Percentiles rank a stretch among this genome's conserved stretches.
phyloP scores from a whole-genome alignment of 2,888 invertebrate species.

The Drymonia ruficornis region DNA sequence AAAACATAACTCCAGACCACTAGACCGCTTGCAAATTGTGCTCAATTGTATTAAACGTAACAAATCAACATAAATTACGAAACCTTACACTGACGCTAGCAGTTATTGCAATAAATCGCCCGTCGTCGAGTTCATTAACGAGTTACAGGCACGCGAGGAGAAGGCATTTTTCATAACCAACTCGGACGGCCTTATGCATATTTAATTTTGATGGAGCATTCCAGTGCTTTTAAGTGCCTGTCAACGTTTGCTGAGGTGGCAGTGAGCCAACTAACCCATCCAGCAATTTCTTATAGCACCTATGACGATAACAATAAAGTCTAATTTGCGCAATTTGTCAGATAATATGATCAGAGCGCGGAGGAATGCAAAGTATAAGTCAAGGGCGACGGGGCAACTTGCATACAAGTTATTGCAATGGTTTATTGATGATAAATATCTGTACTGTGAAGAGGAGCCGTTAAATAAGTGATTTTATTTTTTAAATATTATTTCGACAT shows the following conservation, averaged over 20 bases:
- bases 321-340: constrained; percentile 21
- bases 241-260: constrained; percentile 46
- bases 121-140: constrained; percentile 49
- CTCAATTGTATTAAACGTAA: constrained; percentile 22
- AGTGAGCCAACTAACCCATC: constrained; percentile 36
- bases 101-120: constrained; percentile 40
- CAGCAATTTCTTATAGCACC: constrained; percentile 40
- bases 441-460: constrained; percentile 19
- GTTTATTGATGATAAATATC: constrained; percentile 34
- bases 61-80: constrained; percentile 29
- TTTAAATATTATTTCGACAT: constrained; percentile 11
- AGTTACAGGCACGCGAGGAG: constrained; percentile 48
- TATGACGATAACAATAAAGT: constrained; percentile 41
- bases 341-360: constrained; percentile 22
- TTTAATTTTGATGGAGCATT: constrained; percentile 64
- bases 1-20: background rate
- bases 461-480: constrained; percentile 27
- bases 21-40: constrained; percentile 12
- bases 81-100: constrained; percentile 24
- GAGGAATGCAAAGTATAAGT: constrained; percentile 51
- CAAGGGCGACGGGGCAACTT: constrained; percentile 62
- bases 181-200: constrained; percentile 64
- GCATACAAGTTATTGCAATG: constrained; percentile 49
- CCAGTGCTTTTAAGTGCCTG: constrained; percentile 54
- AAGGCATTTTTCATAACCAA: constrained; percentile 62